A percentile compares a stretch with the other conserved stretches of the same genome.
phyloP scores from a whole-genome alignment of 2,113 vertebrate genomes.

The Mellivora capensis region DNA sequence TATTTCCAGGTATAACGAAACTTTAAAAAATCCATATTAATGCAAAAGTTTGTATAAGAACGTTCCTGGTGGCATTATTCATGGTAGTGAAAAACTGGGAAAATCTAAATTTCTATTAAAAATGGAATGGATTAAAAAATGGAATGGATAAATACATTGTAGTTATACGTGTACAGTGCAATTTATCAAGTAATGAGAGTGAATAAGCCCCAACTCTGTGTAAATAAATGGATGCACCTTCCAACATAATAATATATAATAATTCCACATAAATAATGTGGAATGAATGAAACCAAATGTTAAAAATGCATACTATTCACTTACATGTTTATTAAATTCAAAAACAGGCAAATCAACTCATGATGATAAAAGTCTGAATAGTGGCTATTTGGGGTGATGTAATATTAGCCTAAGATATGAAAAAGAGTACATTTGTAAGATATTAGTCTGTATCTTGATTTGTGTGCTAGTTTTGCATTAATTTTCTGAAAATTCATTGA shows the following conservation, averaged over 20 bases:
- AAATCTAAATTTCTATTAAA: background rate
- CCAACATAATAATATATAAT: no score
- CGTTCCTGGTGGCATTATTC: background rate
- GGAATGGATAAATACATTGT: background rate
- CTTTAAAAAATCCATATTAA: background rate
- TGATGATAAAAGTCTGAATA: background rate
- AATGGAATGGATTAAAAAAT: background rate
- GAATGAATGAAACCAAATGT: background rate
- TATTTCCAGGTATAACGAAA: background rate
- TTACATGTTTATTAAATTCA: background rate
- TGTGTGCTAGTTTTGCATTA: background rate
- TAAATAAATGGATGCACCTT: background rate
- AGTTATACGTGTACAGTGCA: background rate
- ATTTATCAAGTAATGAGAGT: background rate
- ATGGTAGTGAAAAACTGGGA: background rate
- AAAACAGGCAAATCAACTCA: background rate
- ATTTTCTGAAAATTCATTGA: background rate
- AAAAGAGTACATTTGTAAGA: background rate
- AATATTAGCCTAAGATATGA: background rate
- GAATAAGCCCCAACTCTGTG: background rate
- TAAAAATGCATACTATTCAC: background rate
- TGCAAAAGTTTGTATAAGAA: background rate
- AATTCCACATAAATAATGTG: no score
- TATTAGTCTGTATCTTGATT: background rate
- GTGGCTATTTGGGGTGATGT: background rate